A percentile compares a stretch with the other conserved stretches of the same genome.
phyloP scores from a whole-genome alignment of 2,797 vertebrate genomes.

The Haliaeetus albicilla region DNA sequence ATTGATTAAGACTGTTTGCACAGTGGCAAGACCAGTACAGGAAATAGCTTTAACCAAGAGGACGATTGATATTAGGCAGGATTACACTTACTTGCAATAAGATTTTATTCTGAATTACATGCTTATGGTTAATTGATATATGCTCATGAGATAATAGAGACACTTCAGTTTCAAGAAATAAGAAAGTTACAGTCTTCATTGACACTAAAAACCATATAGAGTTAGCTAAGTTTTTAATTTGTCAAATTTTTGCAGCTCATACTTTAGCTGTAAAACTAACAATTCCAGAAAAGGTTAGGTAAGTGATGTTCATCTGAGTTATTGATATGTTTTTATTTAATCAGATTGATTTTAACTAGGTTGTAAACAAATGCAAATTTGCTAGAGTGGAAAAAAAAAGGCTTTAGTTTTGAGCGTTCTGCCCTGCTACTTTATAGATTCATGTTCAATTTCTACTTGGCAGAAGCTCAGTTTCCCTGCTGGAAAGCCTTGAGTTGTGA shows the following conservation, averaged over 20 bases:
- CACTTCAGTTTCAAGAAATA: neutral
- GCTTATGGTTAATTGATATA: neutral
- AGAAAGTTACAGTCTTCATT: neutral
- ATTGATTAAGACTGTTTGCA: slow-evolving; percentile 16
- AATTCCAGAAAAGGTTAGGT: neutral
- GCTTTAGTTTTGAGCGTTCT: neutral
- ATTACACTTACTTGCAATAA: neutral
- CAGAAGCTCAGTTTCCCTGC: neutral
- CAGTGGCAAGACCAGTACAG: neutral
- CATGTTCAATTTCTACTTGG: neutral
- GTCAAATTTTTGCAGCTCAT: neutral
- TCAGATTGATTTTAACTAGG: neutral
- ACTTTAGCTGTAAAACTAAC: neutral
- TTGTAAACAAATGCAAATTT: neutral
- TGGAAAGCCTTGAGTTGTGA: neutral
- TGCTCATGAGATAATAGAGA: neutral
- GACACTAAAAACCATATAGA: neutral
- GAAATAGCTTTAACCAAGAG: neutral
- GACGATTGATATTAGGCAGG: neutral
- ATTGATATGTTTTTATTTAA: neutral
- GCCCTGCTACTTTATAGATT: neutral
- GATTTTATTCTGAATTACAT: neutral
- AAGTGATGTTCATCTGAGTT: neutral
- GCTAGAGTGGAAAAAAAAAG: neutral
- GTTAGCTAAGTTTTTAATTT: neutral